Evolutionary conservation across 2,113 vertebrate genomes (phyloP).

Genomic region (Parus major): DNA sequence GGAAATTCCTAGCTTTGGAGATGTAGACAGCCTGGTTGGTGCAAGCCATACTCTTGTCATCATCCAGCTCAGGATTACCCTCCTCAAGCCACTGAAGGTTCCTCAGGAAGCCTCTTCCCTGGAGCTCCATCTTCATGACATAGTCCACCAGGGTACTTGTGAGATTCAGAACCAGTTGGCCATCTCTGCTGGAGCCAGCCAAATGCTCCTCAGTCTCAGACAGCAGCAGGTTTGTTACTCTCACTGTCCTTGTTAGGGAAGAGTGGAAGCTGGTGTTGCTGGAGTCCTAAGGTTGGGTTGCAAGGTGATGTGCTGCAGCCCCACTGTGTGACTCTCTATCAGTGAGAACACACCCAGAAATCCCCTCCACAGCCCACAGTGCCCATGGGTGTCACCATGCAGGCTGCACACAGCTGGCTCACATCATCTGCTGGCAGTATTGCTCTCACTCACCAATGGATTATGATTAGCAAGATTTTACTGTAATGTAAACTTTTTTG

Average conservation of each 20-base stretch:
- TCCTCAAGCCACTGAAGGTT: neutral
- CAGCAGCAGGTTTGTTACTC: neutral
- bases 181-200: neutral
- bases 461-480: neutral
- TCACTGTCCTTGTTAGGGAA: neutral
- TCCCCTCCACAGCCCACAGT: accelerated
- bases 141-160: neutral
- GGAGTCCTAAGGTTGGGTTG: neutral
- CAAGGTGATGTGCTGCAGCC: neutral
- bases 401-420: neutral
- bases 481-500: neutral
- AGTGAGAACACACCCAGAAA: neutral
- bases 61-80: neutral
- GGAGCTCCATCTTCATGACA: neutral
- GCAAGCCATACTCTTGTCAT: neutral
- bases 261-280: neutral
- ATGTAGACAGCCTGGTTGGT: neutral
- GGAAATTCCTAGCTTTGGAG: neutral
- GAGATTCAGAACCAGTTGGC: neutral
- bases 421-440: neutral
- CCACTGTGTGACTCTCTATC: accelerated
- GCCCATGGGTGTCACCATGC: accelerated
- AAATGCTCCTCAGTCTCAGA: neutral
- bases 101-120: neutral
- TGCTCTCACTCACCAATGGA: accelerated